Evolutionary conservation across 2,888 invertebrate species (phyloP), one percentile per base, ranked within the genome.

Genomic region (Tanypteryx hageni): DNA sequence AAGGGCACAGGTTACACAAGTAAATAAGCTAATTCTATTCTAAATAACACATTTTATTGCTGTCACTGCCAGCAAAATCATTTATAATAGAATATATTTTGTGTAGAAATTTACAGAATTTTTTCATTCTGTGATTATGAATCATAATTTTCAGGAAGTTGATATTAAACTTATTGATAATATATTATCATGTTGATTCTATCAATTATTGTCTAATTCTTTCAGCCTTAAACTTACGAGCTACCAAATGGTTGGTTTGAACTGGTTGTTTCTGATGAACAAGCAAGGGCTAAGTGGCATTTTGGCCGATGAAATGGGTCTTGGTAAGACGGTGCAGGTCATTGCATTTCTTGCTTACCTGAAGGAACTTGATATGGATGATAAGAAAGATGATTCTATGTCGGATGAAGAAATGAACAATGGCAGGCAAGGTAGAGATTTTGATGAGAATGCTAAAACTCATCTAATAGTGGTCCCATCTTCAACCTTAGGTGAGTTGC

Each of bases 381-480:
- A 93, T 3, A 57, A 44, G 1, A n/a, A 83, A 9, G 13, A 31
- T 64, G 61, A 7, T n/a, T 61, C 13, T n/a, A 31, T 18, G 14
- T 61, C 16, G 0, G 89, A 89, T 16, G 68, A 89, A n/a, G 44
- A 89, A 44, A 14, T 97, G 84, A 96, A 96, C 1, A 93, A 94
- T 68, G 94, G 95, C 18, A 94, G 93, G 56, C 96, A 96, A 93
- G 98, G 97, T 16, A 13, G 3, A 27, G 64, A 89, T 44, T 89
- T 44, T 27, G 27, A 89, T 64, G 64, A 61, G 4, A 44, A 89
- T 44, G 89, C 89, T 44, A 89, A 61, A 58, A 98, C 99, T 0
- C 99, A 99, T 95, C 96, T 99, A 92, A 97, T 99, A 93, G 98
- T 99, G 7, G 99, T 99, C n/a, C 99, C 99, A 0, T 98, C 99